Evolutionary conservation across 2,888 invertebrate species (phyloP), one percentile per base, ranked within the genome.

Genomic region (Lasius platythorax): DNA sequence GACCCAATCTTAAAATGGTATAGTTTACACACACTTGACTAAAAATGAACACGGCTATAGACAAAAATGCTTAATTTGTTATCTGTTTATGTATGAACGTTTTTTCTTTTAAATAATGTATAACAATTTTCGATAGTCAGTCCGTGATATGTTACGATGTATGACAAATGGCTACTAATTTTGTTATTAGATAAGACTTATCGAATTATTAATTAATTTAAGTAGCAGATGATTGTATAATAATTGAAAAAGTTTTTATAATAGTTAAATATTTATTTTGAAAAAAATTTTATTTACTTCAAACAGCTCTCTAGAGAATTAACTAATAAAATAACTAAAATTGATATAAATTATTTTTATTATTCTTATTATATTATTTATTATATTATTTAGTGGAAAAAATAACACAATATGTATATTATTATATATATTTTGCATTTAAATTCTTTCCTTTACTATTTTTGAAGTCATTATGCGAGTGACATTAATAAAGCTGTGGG

Each of bases 241-340:
- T 40, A n/a, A 61, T 61, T 61, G 12, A 28, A 73, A 3, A 18
- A 30, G n/a, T 30, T 73, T 72, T 56, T 58, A 8, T 33, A 9
- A 33, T 23, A 56, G 5, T 6, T 11, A 58, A 73, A 53, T 33
- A 40, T 61, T 3, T 40, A 2, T 53, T 53, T 53, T n/a, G 8
- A 5, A 1, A 56, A 28, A 40, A 73, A 61, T 12, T 30, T 61
- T 8, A 18, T 28, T 28, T 40, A 3, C 18, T 28, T 40, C 9
- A 8, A 40, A 40, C 1, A 2, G 15, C 11, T 33, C 6, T 33
- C 11, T 15, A 37, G 23, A 56, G 37, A 8, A 5, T 28, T 37
- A 72, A 23, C 23, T 58, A 61, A 73, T 40, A 3, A 73, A 73
- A 73, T 61, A 3, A 40, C 9, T 37, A 4, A 53, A 53, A 53